phyloP scores from a whole-genome alignment of 2,797 vertebrate species.

The Microctenopoma lineatum region DNA sequence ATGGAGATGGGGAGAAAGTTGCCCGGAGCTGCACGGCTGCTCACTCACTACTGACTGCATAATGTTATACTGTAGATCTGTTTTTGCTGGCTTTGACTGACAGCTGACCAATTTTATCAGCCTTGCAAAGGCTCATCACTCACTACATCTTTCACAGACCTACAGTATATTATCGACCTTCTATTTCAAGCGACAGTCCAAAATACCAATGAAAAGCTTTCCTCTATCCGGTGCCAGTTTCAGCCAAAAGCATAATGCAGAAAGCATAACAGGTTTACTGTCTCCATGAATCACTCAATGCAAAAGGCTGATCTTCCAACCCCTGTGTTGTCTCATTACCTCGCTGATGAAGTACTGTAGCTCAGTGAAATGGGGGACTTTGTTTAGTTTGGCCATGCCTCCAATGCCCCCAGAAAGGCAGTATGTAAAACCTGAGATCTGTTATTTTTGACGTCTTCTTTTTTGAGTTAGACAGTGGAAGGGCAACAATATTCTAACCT shows the following conservation, averaged over 20 bases:
- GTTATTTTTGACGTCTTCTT: constrained; percentile 69
- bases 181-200: constrained; percentile 39
- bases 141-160: constrained; percentile 40
- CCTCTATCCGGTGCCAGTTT: constrained; percentile 65
- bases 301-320: constrained; percentile 62
- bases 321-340: constrained; percentile 75
- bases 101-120: constrained; percentile 55
- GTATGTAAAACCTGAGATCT: constrained; percentile 71
- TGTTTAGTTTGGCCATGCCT: constrained; percentile 77
- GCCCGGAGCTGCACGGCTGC: constrained; percentile 38
- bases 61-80: constrained; percentile 60
- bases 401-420: constrained; percentile 62
- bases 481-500: constrained; percentile 66
- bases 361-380: constrained; percentile 66
- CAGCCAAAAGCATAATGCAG: constrained; percentile 59
- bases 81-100: constrained; percentile 63
- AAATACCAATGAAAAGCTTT: constrained; percentile 54
- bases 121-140: constrained; percentile 42
- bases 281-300: constrained; percentile 65
- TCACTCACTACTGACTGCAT: constrained; percentile 31
- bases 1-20: constrained; percentile 27
- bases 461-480: constrained; percentile 44
- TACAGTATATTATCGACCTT: constrained; percentile 48
- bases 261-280: constrained; percentile 57
- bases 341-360: constrained; percentile 78